These are phyloP conservation scores for Gryllus longicercus DNA, from an alignment of 2,888 invertebrate species.

Conservation along the genomic window DNA sequence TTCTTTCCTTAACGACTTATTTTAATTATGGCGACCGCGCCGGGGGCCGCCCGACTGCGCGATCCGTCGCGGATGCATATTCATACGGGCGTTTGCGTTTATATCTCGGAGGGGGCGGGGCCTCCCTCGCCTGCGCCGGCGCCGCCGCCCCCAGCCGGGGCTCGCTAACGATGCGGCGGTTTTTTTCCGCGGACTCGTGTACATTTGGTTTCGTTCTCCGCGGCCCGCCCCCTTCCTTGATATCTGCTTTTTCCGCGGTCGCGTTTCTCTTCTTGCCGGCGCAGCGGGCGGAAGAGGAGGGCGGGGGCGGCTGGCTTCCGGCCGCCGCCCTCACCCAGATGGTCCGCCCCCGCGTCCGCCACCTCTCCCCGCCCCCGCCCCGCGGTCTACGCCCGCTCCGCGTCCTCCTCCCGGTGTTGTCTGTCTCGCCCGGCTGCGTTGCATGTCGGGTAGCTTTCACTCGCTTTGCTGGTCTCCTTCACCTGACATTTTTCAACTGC, in stretches of 20 bases:
- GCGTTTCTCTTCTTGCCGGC: neutral
- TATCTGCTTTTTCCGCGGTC: neutral
- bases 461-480: too few relatives aligned
- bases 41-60: neutral
- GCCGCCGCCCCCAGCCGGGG: neutral
- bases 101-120: slow-evolving; percentile 5
- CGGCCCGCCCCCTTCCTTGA: neutral
- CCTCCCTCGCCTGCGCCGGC: neutral
- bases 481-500: too few relatives aligned
- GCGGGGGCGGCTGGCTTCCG: neutral
- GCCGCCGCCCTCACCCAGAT: neutral
- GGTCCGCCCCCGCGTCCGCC: neutral
- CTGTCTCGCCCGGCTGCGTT: too few relatives aligned
- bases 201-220: slow-evolving; percentile 3
- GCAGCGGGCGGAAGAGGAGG: neutral
- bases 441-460: too few relatives aligned
- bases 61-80: neutral
- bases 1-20: slow-evolving; percentile 17
- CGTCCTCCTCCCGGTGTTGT: too few relatives aligned
- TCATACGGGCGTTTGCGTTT: slow-evolving; percentile 17
- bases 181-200: neutral
- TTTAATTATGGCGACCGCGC: neutral
- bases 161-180: neutral
- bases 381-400: too few relatives aligned
- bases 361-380: neutral